These are phyloP conservation scores for Dysidea cf. avara DNA, from an alignment of 37 sponge, comb jelly and placozoan genomes.

Conservation along the genomic window DNA sequence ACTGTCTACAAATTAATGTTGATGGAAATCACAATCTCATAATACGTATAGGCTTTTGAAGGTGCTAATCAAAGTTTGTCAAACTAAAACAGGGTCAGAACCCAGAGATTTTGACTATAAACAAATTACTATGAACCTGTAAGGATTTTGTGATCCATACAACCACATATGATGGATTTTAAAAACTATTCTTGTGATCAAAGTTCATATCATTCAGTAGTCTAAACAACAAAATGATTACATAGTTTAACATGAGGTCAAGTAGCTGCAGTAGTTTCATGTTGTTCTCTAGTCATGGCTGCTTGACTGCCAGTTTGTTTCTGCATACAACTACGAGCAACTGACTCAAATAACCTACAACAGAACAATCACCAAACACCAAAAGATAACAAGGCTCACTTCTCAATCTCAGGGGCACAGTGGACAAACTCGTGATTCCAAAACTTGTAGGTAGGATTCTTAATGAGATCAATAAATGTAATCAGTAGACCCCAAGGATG, in stretches of 20 bases:
- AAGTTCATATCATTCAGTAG: too few species aligned
- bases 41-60: too few species aligned
- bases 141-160: too few species aligned
- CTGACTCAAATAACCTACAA: slow-evolving; percentile 87
- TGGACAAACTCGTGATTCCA: slow-evolving; percentile 99
- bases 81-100: too few species aligned
- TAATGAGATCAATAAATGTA: slow-evolving; percentile 99
- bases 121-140: too few species aligned
- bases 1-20: too few species aligned
- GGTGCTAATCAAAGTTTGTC: too few species aligned
- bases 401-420: slow-evolving; percentile 99
- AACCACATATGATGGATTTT: too few species aligned
- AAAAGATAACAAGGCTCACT: slow-evolving; percentile 57
- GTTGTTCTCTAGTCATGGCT: too few species aligned
- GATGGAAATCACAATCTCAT: too few species aligned
- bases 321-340: slow-evolving; percentile 95
- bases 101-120: too few species aligned
- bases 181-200: too few species aligned
- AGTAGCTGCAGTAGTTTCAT: slow-evolving; percentile 1
- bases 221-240: neutral
- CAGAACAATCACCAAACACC: neutral
- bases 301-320: slow-evolving; percentile 31
- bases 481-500: slow-evolving; percentile 99
- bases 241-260: neutral
- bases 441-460: slow-evolving; percentile 92